These are phyloP conservation scores for Montipora capitata DNA, from an alignment of 92 coral and sea anemone species.

Conservation along the genomic window DNA sequence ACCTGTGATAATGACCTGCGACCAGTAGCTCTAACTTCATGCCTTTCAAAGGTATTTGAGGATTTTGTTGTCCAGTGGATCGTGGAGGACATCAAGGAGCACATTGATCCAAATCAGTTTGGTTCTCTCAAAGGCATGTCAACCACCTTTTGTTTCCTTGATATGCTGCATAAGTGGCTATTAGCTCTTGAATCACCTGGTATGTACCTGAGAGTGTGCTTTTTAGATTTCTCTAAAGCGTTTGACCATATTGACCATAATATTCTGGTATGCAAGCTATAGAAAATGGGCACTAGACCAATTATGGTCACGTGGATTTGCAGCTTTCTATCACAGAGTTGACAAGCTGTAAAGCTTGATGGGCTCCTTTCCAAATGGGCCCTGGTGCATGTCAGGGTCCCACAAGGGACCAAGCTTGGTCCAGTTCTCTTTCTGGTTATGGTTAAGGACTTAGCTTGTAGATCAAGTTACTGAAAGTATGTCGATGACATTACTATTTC, in stretches of 20 bases:
- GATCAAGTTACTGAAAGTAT: background rate
- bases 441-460: background rate
- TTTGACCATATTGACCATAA: too few species aligned
- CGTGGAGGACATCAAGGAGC: background rate
- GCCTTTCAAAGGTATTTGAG: background rate
- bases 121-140: background rate
- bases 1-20: background rate
- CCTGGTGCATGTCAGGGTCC: background rate
- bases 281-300: background rate
- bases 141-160: background rate
- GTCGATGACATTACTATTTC: background rate
- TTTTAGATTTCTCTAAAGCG: too few species aligned
- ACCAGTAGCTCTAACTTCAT: too few species aligned
- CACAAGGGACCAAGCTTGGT: conserved; percentile 3
- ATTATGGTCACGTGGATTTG: background rate
- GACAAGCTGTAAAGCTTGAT: background rate
- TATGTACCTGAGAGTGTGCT: background rate
- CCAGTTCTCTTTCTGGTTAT: background rate
- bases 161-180: background rate
- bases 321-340: background rate
- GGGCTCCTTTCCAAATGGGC: too few species aligned
- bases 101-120: conserved; percentile 8
- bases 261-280: too few species aligned
- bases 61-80: background rate
- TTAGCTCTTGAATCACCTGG: background rate